Evolutionary conservation across 1,140 invertebrate genomes (phyloP), one percentile per base, ranked within the genome.

Genomic region (Rhagoletis pomonella): DNA sequence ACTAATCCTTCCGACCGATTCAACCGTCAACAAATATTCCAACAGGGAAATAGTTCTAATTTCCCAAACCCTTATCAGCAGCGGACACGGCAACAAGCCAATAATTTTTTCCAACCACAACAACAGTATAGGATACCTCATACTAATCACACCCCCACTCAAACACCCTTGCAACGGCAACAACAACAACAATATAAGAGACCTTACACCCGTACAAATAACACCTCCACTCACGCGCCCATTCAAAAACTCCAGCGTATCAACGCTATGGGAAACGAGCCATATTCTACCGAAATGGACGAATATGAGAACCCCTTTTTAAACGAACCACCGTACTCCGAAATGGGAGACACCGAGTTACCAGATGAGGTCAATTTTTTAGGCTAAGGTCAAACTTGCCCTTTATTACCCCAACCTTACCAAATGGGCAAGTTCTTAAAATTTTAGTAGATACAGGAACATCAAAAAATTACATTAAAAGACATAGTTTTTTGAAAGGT

Each of bases 381-480:
- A 55, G 2, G 50, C 50, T 55, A 55, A 55, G 50, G 50, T 55
- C 50, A 2, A 55, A 55, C 50, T 10, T 55, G 50, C 50, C 50
- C 29, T 29, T 29, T 29, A 29, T 29, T 29, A 29, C 29, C 29
- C 29, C 0, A 29, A 29, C 29, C 29, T 29, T 29, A 29, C 29
- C 29, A 29, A 29, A 29, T 29, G 29, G 29, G 29, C 60, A 62
- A 62, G 60, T 77, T 42, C 47, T 81, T 58, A 81, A 62, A 55
- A 62, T 87, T 50, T n/a, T 81, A 4, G 50, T 77, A 77, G 87
- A 87, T 87, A 84, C 73, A 14, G 69, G 59, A 62, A 17, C 73
- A 19, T 42, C 73, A 42, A 81, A 87, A 64, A 87, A 84, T 64
- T 87, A 87, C 62, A 87, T 87, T 39, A 87, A 87, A 50, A 1